Evolutionary conservation across 1,140 invertebrate genomes (phyloP).

Genomic region (Drosophila tristis): DNA sequence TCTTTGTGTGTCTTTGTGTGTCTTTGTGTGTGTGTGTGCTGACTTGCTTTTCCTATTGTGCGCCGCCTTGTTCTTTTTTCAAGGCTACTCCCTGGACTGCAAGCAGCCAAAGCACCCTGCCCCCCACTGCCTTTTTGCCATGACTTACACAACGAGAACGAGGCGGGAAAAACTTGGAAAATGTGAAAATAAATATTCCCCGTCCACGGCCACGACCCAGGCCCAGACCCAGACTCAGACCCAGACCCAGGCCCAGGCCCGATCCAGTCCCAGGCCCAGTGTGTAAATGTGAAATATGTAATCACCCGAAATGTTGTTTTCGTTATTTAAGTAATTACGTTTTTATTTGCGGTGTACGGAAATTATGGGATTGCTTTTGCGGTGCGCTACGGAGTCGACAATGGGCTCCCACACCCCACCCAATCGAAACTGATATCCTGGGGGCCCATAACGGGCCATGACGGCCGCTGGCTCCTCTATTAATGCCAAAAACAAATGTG

Average conservation of each 20-base stretch:
- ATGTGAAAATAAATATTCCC: slow-evolving; percentile 54
- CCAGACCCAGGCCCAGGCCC: neutral
- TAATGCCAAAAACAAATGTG: too few relatives aligned
- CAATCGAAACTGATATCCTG: slow-evolving; percentile 1
- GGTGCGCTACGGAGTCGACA: too few relatives aligned
- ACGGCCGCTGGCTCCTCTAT: too few relatives aligned
- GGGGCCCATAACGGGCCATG: too few relatives aligned
- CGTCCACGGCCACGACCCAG: neutral
- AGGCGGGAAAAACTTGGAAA: slow-evolving; percentile 44
- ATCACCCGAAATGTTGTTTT: slow-evolving; percentile 64
- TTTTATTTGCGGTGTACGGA: slow-evolving; percentile 37
- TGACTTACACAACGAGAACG: slow-evolving; percentile 53
- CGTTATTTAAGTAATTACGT: slow-evolving; percentile 71
- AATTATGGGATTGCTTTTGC: neutral
- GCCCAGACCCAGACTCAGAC: slow-evolving; percentile 19
- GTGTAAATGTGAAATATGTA: slow-evolving; percentile 65
- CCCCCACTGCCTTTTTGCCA: slow-evolving; percentile 2
- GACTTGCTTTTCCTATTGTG: slow-evolving; percentile 70
- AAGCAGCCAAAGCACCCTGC: neutral
- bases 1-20: neutral
- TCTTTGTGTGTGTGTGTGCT: slow-evolving; percentile 62
- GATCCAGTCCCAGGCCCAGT: slow-evolving; percentile 27
- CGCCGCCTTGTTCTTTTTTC: slow-evolving; percentile 36
- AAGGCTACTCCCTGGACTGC: slow-evolving; percentile 41
- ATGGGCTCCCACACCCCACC: neutral